Percentiles rank a stretch among this genome's conserved stretches.
phyloP scores from a whole-genome alignment of 1,140 invertebrate species.

The Papilio xuthus region DNA sequence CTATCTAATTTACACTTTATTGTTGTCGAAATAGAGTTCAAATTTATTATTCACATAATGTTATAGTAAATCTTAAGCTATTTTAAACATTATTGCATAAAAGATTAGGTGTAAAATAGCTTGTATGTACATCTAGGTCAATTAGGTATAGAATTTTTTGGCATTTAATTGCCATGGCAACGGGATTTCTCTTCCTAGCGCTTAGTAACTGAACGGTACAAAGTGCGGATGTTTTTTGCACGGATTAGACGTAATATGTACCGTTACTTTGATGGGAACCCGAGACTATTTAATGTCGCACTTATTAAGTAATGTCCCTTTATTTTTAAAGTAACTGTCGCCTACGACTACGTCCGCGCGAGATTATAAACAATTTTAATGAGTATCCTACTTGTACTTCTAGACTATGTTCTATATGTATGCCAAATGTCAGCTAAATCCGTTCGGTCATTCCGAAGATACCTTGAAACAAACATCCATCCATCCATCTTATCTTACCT shows the following conservation, averaged over 20 bases:
- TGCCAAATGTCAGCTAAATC: no score
- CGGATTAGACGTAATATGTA: neutral
- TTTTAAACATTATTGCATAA: neutral
- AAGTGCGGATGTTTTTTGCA: neutral
- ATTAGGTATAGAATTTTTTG: conserved; percentile 20
- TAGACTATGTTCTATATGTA: no score
- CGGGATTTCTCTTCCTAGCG: conserved; percentile 1
- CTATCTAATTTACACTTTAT: conserved; percentile 3
- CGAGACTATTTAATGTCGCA: no score
- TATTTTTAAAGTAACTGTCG: no score
- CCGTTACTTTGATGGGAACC: neutral
- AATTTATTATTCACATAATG: neutral
- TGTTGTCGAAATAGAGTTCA: neutral
- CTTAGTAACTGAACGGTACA: neutral
- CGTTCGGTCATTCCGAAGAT: no score
- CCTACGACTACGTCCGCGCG: no score
- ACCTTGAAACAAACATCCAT: no score
- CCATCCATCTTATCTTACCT: no score
- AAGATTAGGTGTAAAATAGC: neutral
- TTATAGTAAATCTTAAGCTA: neutral
- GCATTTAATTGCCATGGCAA: conserved; percentile 29
- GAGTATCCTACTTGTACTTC: no score
- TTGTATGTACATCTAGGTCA: conserved; percentile 19
- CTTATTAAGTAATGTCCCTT: no score
- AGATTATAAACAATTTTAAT: no score